These are phyloP conservation scores for Acanthosepion esculentum DNA, from an alignment of 2,888 invertebrate genomes.

Conservation along the genomic window DNA sequence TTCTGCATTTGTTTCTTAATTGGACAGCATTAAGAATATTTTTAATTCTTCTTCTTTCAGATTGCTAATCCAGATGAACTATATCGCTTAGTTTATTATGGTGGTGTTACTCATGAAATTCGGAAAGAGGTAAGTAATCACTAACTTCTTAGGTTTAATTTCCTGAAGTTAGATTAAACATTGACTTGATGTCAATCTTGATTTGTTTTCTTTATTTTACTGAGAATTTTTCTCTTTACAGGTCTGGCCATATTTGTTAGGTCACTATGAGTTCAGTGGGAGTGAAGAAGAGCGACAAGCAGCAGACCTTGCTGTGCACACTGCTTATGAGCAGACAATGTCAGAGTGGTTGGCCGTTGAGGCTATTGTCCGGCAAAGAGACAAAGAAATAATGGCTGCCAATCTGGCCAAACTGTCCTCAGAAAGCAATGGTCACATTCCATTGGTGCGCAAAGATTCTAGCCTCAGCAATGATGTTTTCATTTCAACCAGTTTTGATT, in stretches of 20 bases:
- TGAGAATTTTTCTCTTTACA: slow-evolving; percentile 56
- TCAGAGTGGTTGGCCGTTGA: slow-evolving; percentile 97
- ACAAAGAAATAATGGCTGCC: slow-evolving; percentile 82
- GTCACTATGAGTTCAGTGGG: slow-evolving; percentile 87
- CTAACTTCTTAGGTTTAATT: background rate
- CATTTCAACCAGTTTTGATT: slow-evolving; percentile 72
- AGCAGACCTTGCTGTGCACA: slow-evolving; percentile 77
- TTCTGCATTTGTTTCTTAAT: background rate
- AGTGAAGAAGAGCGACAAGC: slow-evolving; percentile 66
- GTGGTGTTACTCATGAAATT: slow-evolving; percentile 84
- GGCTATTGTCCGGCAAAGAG: slow-evolving; percentile 83
- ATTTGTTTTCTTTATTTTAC: no score
- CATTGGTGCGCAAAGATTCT: slow-evolving; percentile 74
- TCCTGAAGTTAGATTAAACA: background rate
- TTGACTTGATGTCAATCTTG: background rate
- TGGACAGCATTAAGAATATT: background rate
- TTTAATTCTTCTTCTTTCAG: slow-evolving; percentile 50
- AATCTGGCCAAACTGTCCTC: slow-evolving; percentile 89
- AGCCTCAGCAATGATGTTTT: slow-evolving; percentile 77
- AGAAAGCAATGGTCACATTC: slow-evolving; percentile 77
- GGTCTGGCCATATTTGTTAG: slow-evolving; percentile 92
- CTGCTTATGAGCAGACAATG: slow-evolving; percentile 91
- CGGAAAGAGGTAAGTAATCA: slow-evolving; percentile 68
- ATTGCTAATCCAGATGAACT: slow-evolving; percentile 81
- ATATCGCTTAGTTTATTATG: slow-evolving; percentile 88